phyloP scores from a whole-genome alignment of 2,888 invertebrate species.

The Mimumesa dahlbomi region DNA sequence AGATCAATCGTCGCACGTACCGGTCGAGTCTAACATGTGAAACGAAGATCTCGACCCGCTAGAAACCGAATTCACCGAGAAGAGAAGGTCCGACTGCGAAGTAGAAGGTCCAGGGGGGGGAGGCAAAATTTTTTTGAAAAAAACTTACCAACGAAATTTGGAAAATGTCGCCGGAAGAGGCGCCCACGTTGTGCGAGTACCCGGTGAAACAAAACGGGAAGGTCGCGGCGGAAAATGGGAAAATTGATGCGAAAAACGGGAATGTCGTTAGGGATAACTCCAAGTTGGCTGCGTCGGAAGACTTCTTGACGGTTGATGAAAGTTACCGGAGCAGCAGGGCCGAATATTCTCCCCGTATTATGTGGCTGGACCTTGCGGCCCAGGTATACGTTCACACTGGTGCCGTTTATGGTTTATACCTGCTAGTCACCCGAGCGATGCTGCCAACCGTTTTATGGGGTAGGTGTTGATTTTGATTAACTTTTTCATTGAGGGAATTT shows the following conservation, averaged over 20 bases:
- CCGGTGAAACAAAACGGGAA: too few species aligned
- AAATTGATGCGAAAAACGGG: constrained; percentile 22
- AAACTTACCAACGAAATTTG: too few species aligned
- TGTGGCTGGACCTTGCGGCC: constrained; percentile 88
- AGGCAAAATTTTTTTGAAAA: not conserved
- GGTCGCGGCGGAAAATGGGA: too few species aligned
- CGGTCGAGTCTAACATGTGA: too few species aligned
- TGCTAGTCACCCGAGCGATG: constrained; percentile 84
- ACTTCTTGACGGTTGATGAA: constrained; percentile 21
- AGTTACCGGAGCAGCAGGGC: constrained; percentile 11
- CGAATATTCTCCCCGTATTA: constrained; percentile 83
- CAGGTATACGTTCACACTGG: constrained; percentile 87
- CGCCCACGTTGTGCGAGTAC: constrained; percentile 22
- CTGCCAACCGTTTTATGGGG: constrained; percentile 87
- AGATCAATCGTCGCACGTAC: too few species aligned
- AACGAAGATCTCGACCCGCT: too few species aligned
- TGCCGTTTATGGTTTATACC: constrained; percentile 86
- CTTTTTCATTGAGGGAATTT: too few species aligned
- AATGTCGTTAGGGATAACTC: constrained; percentile 2
- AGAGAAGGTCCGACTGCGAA: too few species aligned
- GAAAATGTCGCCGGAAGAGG: constrained; percentile 61
- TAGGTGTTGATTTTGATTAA: too few species aligned
- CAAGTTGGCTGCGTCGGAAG: constrained; percentile 3
- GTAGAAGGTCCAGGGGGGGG: too few species aligned
- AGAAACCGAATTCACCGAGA: too few species aligned